phyloP scores from a whole-genome alignment of 2,888 invertebrate species.

The Leptinotarsa haldemani region DNA sequence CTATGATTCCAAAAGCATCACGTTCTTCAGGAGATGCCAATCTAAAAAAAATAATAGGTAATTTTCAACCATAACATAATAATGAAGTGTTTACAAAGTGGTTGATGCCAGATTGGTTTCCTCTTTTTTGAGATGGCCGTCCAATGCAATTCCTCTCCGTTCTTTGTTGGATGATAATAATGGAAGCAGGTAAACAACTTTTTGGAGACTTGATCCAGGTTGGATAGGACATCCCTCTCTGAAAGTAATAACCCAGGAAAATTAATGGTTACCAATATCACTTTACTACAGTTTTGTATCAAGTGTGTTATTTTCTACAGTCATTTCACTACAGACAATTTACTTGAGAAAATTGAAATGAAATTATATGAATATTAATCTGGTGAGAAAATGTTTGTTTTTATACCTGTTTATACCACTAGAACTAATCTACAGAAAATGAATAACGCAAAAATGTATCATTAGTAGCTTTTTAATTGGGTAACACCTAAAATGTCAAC shows the following conservation, averaged over 20 bases:
- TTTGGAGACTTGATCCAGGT: slow-evolving; percentile 89
- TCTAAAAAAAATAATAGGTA: slow-evolving; percentile 61
- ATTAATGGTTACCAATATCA: too few species aligned
- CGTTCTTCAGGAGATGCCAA: slow-evolving; percentile 83
- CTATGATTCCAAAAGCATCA: slow-evolving; percentile 94
- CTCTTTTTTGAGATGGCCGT: slow-evolving; percentile 87
- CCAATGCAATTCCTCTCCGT: slow-evolving; percentile 90
- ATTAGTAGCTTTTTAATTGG: too few species aligned
- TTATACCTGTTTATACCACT: too few species aligned
- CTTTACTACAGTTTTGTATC: too few species aligned
- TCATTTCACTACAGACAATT: too few species aligned
- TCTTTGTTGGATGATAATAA: slow-evolving; percentile 82
- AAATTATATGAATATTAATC: too few species aligned
- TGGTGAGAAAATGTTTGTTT: too few species aligned
- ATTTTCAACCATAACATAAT: background rate
- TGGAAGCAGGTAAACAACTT: slow-evolving; percentile 87
- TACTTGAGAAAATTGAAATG: too few species aligned
- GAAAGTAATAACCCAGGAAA: slow-evolving; percentile 42
- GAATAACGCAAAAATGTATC: too few species aligned
- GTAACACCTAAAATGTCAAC: too few species aligned
- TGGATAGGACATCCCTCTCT: slow-evolving; percentile 91
- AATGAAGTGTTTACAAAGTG: slow-evolving; percentile 77
- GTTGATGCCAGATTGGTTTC: slow-evolving; percentile 91
- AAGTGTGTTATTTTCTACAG: too few species aligned
- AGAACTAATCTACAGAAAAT: too few species aligned